Percentiles rank a stretch among this genome's conserved stretches.
These are phyloP conservation scores for Plutella xylostella DNA, from an alignment of 2,888 invertebrate species.

Conservation along the genomic window DNA sequence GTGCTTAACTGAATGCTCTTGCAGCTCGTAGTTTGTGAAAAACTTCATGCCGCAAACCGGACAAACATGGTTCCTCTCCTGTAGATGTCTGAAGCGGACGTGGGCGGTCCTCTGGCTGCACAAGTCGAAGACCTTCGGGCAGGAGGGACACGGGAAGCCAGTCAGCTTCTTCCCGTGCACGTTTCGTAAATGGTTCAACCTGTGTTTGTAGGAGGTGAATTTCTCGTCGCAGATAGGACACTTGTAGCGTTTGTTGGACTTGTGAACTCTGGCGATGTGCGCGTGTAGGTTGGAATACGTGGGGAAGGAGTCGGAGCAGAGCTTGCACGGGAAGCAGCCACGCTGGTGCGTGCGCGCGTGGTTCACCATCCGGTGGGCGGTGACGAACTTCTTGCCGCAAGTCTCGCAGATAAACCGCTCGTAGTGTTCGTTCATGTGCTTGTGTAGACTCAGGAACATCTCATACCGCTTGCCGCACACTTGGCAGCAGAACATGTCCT, in stretches of 20 bases:
- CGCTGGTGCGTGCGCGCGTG: conserved; percentile 49
- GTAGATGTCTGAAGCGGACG: conserved; percentile 50
- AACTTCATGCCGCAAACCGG: conserved; percentile 64
- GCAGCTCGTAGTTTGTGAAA: conserved; percentile 65
- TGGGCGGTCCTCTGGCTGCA: conserved; percentile 55
- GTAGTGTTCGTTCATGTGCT: conserved; percentile 60
- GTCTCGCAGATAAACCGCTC: conserved; percentile 58
- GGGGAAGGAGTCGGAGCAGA: conserved; percentile 41
- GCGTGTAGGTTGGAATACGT: conserved; percentile 46
- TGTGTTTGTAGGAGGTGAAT: conserved; percentile 51
- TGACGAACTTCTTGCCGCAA: conserved; percentile 57
- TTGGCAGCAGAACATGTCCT: conserved; percentile 49
- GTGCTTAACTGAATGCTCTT: conserved; percentile 66
- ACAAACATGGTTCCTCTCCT: conserved; percentile 60
- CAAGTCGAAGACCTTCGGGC: conserved; percentile 51
- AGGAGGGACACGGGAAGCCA: conserved; percentile 50
- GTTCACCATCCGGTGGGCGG: conserved; percentile 51
- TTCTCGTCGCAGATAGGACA: conserved; percentile 60
- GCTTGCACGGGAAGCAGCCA: conserved; percentile 49
- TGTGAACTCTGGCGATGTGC: conserved; percentile 48
- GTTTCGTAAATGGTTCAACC: conserved; percentile 46
- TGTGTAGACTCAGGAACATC: conserved; percentile 54
- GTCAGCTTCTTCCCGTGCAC: conserved; percentile 54
- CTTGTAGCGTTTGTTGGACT: conserved; percentile 52
- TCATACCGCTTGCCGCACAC: conserved; percentile 56